These are phyloP conservation scores for Acronicta leporina DNA, from an alignment of 2,888 invertebrate genomes.

Conservation along the genomic window DNA sequence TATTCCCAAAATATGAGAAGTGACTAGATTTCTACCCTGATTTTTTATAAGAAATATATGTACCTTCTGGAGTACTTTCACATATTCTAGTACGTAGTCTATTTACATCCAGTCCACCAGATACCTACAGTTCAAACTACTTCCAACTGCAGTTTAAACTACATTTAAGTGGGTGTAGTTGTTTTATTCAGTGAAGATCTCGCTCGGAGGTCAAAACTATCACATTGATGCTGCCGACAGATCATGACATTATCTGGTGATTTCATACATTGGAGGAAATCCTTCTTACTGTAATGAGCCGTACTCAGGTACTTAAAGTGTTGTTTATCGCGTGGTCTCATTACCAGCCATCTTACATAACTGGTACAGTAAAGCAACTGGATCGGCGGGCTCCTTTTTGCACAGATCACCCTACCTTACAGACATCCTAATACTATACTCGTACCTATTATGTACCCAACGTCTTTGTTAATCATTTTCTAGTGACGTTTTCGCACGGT, in stretches of 20 bases:
- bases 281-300: slow-evolving; percentile 69
- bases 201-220: slow-evolving; percentile 43
- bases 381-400: no score
- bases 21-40: no score
- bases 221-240: slow-evolving; percentile 37
- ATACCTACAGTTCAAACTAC: slow-evolving; percentile 6
- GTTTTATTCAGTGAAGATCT: slow-evolving; percentile 16
- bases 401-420: no score
- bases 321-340: slow-evolving; percentile 21
- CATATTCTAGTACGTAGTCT: no score
- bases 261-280: slow-evolving; percentile 68
- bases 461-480: no score
- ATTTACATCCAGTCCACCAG: not conserved
- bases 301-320: slow-evolving; percentile 53
- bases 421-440: no score
- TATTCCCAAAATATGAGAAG: no score
- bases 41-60: no score
- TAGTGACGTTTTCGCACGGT: no score
- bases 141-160: not conserved
- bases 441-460: no score
- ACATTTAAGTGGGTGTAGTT: slow-evolving; percentile 21
- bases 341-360: not conserved
- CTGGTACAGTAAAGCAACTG: not conserved
- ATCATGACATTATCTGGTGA: slow-evolving; percentile 44
- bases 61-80: no score